Evolutionary conservation across 2,888 invertebrate genomes (phyloP).

Genomic region (Lepidochitona cinerea): DNA sequence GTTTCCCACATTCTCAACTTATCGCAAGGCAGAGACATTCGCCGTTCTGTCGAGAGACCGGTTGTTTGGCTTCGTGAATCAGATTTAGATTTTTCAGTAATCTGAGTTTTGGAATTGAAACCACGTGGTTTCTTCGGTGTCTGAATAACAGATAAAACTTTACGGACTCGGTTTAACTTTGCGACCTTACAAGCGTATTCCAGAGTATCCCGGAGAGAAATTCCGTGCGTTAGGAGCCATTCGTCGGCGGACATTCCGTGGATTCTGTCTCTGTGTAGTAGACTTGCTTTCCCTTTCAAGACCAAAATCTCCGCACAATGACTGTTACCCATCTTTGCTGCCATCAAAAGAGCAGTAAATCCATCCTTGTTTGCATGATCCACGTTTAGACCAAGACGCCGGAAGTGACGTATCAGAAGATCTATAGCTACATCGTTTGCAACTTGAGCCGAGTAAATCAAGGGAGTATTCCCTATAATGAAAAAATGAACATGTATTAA

Average conservation of each 20-base stretch:
- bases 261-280: conserved; percentile 50
- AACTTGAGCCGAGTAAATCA: conserved; percentile 62
- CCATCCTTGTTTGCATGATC: conserved; percentile 65
- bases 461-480: conserved; percentile 63
- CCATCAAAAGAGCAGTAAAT: conserved; percentile 61
- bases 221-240: conserved; percentile 60
- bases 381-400: conserved; percentile 63
- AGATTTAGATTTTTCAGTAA: no score
- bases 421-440: conserved; percentile 66
- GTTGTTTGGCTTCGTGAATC: no score
- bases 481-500: no score
- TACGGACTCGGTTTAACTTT: not conserved
- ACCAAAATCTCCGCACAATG: conserved; percentile 63
- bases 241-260: conserved; percentile 57
- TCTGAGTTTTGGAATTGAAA: no score
- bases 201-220: conserved; percentile 53
- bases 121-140: no score
- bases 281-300: conserved; percentile 62
- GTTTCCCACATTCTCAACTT: no score
- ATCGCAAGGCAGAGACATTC: no score
- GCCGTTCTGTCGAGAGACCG: no score
- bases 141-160: not conserved
- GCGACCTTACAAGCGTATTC: conserved; percentile 23
- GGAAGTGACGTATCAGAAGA: conserved; percentile 62
- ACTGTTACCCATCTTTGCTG: conserved; percentile 60